A percentile compares a stretch with the other conserved stretches of the same genome.
phyloP scores from a whole-genome alignment of 2,797 vertebrate genomes.

The Astyanax mexicanus region DNA sequence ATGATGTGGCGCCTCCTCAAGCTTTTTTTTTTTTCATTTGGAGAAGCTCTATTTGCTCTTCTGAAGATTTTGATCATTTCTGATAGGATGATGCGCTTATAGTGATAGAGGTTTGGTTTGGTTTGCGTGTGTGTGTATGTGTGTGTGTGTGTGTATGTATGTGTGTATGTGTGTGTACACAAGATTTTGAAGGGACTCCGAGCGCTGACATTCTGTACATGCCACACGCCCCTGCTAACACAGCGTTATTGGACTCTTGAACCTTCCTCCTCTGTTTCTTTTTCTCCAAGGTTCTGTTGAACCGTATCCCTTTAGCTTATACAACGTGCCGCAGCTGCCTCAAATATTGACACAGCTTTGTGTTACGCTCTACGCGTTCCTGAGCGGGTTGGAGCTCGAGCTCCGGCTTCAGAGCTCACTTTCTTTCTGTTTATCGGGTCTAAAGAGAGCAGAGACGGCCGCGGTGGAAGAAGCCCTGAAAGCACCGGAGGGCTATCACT shows the following conservation, averaged over 20 bases:
- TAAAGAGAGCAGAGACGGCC: conserved; percentile 46
- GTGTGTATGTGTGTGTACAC: not conserved
- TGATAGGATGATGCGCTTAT: conserved; percentile 61
- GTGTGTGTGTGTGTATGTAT: too few species aligned
- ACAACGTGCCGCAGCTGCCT: conserved; percentile 61
- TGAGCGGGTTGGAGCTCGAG: conserved; percentile 53
- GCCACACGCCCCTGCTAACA: conserved; percentile 24
- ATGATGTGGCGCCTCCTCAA: conserved; percentile 70
- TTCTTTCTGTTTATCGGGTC: conserved; percentile 56
- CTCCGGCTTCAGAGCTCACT: conserved; percentile 52
- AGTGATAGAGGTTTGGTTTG: conserved; percentile 60
- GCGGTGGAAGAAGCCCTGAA: not conserved
- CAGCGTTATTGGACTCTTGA: conserved; percentile 61
- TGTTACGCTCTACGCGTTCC: conserved; percentile 61
- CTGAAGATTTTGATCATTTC: conserved; percentile 71
- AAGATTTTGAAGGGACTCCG: conserved; percentile 15
- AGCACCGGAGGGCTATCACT: not conserved
- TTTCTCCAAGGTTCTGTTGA: conserved; percentile 51
- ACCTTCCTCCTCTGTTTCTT: conserved; percentile 46
- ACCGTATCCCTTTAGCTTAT: conserved; percentile 59
- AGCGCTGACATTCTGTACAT: not conserved
- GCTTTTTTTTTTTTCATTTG: conserved; percentile 59
- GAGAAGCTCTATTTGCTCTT: conserved; percentile 72
- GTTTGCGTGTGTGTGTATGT: too few species aligned
- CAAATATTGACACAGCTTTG: conserved; percentile 73